Base-by-base conservation (phyloP, 2,888 invertebrate genomes). In the Callyntrura guangdongensis region DNA sequence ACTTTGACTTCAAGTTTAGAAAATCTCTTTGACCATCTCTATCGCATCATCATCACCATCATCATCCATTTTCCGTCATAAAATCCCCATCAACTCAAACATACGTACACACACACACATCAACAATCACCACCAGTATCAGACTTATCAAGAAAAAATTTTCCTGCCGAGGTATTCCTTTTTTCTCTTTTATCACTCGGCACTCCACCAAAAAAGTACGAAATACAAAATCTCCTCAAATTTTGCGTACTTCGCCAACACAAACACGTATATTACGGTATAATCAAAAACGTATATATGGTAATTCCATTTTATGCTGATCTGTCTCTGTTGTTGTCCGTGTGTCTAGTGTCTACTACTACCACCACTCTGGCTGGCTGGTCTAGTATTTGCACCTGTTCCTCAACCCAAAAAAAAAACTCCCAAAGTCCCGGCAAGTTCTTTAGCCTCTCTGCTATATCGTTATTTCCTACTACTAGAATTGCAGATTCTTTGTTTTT, bases 11-110 rank as follows among this genome's bases (percentile, higher is more conserved):
- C 20, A n/a, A 20, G 9, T 49, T 5, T 22, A 47, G 5, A 49
- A 74, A 74, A 74, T 74, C 74, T 74, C 49, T 49, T 14, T 74
- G 74, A 74, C 74, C 74, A 74, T 49, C 74, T 74, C 22, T 14
- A 22, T 67, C 61, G 20, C 59, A 17, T 47, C 53, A 53, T 53
- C 14, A 53, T 53, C 14, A 53, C n/a, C 14, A 20, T 61, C 22
- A 61, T 20, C 22, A 61, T 72, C 72, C 9, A 6, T 49, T 20
- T 17, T 49, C 49, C 49, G 1, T 47, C 0, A 5, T n/a, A 1
- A 49, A 49, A 47, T 74, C 22, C 49, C 47, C 74, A 74, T 74
- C 74, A 74, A 22, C 47, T n/a, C n/a, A n/a, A n/a, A n/a, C n/a
- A n/a, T n/a, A n/a, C n/a, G n/a, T n/a, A n/a, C n/a, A n/a, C n/a